Evolutionary conservation across 2,113 vertebrate species (phyloP), one percentile per base, ranked within the genome.

Genomic region (Microcebus tavaratra): DNA sequence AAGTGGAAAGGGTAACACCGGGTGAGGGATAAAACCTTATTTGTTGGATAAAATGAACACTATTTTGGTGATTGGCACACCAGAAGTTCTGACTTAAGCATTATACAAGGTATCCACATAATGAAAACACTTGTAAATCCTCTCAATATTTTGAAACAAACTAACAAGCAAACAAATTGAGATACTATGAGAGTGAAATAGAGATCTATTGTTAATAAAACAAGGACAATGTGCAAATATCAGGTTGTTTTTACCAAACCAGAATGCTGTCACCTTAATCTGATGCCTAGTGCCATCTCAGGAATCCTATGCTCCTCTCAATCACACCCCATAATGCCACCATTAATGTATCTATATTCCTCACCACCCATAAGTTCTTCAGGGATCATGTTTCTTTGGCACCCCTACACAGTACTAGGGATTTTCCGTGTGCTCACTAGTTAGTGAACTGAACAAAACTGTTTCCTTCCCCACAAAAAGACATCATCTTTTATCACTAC

Each of bases 241-340:
- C 0, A 73, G 10, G 45, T 0, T 63, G 39, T 29, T 63, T 94
- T 36, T 67, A 61, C 10, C 17, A 68, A 53, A 34, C 3, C 21
- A 75, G 34, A 15, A 48, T 63, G 13, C 13, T n/a, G 23, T 34
- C 53, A 36, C 8, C 36, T 14, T 53, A 45, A 36, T 36, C 21
- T 2, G 48, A 63, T 48, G 5, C 21, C 50, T 89, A 7, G 68
- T 5, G 27, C 8, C 1, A 34, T 82, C 39, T 76, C 50, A 75
- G 48, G 42, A 82, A 50, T 5, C 48, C 15, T 36, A 0, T 59
- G 27, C 13, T 78, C 27, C 18, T 23, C 81, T 7, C 45, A 34
- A 13, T 27, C 13, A 65, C 0, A 31, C 5, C 5, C 29, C 14
- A 2, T 7, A 27, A 57, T 50, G n/a, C 2, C 55, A 34, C 8